Base-by-base conservation (phyloP, 2,113 vertebrate species). In the Nanorana parkeri region DNA sequence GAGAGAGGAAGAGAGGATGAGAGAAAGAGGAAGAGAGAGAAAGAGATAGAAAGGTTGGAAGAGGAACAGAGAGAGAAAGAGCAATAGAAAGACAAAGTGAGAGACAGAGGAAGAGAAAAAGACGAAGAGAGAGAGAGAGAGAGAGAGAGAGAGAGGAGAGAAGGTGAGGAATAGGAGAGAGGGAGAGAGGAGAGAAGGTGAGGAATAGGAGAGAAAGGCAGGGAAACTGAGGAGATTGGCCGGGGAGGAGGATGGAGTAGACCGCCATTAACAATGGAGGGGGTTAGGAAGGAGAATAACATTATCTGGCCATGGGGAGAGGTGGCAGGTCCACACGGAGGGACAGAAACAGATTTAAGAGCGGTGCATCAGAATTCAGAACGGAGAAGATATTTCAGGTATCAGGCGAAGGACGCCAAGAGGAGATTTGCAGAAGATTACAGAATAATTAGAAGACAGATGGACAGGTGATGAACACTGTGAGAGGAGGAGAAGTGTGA, bases 331-430 rank as follows among this genome's bases (percentile, higher is more conserved):
- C 1, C 13, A 20, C 13, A 29, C 2, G 41, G 63, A 47, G 41
- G 29, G 28, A 11, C 15, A 63, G 54, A 61, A 32, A 16, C 17
- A 52, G 26, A 5, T 26, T 15, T 41, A 17, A 73, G 65, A 61
- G 32, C 54, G 69, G 52, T 52, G 79, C 77, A 61, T 58, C 19
- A 72, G 58, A 10, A 15, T 6, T 36, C 21, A 63, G 76, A 76
- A 26, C 51, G 5, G 56, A 41, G 1, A 3, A 65, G 21, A 65
- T 0, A 24, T 36, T 36, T 36, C 16, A 77, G 16, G 17, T 8
- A 28, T n/a, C 7, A 19, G 55, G 15, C 17, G 55, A 52, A 20
- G 26, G 4, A 10, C 56, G 19, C 51, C 15, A 64, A 51, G n/a
- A 54, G n/a, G 3, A 52, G 47, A 32, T 47, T 41, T 15, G 55